Evolutionary conservation across 1,140 invertebrate species (phyloP), one percentile per base, ranked within the genome.

Genomic region (Drosophila sechellia): DNA sequence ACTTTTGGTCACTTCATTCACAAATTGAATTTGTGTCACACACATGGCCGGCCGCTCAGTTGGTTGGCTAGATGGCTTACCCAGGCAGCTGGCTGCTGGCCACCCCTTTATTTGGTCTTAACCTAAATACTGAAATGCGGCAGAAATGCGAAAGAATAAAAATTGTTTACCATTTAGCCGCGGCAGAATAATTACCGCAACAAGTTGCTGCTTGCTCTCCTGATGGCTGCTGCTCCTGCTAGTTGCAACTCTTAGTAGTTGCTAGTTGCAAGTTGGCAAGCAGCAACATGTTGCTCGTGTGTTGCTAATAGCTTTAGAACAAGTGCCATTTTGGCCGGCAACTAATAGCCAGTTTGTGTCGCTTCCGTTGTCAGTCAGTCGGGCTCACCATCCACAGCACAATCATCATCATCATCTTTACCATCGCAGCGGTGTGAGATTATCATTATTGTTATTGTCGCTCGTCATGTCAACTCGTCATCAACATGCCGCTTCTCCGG

Each of bases 371-470:
- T 83, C 64, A 79, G 83, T 81, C 56, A 70, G 59, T 57, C 53
- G 50, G 37, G 53, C 45, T 37, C 56, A 57, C 17, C 60, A 53
- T 46, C 69, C 57, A 50, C 46, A 40, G 48, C 56, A 79, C 66
- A 50, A 73, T 64, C 46, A 68, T 60, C 45, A 63, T 48, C 55
- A 70, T 64, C 53, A 53, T 77, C 43, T 61, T 75, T 42, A 58
- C 57, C 59, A 73, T 87, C 69, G 56, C 46, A 8, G 39, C 48
- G 40, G 81, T 76, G 84, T 76, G 75, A 89, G 83, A 89, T 87
- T 89, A 90, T 89, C 79, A 89, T 89, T 90, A 89, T 89, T 89
- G 84, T 89, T 89, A 89, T 89, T 89, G 84, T 89, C 84, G 84
- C 84, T 89, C 84, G 84, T 89, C 84, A 89, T 89, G 84, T 89